Evolutionary conservation across 2,888 invertebrate genomes (phyloP).

Genomic region (Oscheius sp.): DNA sequence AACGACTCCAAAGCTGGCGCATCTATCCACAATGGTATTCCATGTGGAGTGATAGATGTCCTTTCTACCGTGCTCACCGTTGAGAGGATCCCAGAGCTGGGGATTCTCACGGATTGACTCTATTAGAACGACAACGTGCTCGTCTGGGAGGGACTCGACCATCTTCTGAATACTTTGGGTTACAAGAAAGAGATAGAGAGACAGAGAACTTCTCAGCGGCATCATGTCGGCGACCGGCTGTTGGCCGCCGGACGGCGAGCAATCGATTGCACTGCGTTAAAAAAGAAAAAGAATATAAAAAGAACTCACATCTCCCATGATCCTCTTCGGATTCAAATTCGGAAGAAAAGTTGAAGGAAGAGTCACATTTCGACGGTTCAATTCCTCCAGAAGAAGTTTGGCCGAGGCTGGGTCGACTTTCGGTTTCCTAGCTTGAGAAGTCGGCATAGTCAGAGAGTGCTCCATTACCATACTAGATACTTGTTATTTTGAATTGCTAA

Average conservation of each 20-base stretch:
- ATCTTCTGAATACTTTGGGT: constrained; percentile 3
- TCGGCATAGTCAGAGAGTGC: too few relatives aligned
- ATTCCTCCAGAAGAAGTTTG: too few relatives aligned
- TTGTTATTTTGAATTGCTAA: too few relatives aligned
- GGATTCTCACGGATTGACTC: neutral
- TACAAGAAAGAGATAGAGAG: neutral
- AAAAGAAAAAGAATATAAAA: neutral
- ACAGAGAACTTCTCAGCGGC: neutral
- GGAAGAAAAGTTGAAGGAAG: too few relatives aligned
- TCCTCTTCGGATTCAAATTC: too few relatives aligned
- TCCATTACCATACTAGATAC: too few relatives aligned
- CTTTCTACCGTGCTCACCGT: constrained; percentile 4
- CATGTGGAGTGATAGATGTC: neutral
- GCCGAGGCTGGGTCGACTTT: too few relatives aligned
- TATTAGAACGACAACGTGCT: neutral
- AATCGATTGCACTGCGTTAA: neutral
- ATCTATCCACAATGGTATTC: neutral
- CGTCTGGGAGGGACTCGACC: neutral
- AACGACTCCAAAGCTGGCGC: neutral
- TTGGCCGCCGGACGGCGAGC: neutral
- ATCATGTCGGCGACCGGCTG: neutral
- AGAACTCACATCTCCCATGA: too few relatives aligned
- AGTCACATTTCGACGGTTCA: too few relatives aligned
- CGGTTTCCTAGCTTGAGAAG: too few relatives aligned
- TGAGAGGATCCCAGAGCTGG: constrained; percentile 3